Evolutionary conservation across 2,888 invertebrate species (phyloP).

Genomic region (Drosophila limbata): DNA sequence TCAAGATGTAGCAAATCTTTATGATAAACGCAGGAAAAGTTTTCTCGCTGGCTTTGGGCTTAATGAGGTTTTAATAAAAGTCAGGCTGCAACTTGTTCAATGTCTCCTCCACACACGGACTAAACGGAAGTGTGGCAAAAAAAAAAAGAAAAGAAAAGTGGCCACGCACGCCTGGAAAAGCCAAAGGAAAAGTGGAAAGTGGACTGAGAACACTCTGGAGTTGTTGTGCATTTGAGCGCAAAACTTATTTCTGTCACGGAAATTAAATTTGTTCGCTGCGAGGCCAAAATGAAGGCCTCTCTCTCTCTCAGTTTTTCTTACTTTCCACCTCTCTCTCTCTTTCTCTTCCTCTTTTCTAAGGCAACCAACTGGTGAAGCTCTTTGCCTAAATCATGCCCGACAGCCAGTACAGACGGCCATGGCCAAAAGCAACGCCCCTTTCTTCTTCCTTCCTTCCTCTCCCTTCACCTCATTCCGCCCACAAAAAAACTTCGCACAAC

Average conservation of each 20-base stretch:
- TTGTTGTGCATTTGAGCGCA: slow-evolving; percentile 80
- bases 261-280: slow-evolving; percentile 79
- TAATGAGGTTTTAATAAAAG: slow-evolving; percentile 82
- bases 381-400: slow-evolving; percentile 80
- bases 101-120: slow-evolving; percentile 15
- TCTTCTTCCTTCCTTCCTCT: slow-evolving; percentile 2
- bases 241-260: slow-evolving; percentile 82
- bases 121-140: slow-evolving; percentile 24
- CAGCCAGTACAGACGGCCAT: slow-evolving; percentile 52
- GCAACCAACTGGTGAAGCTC: slow-evolving; percentile 42
- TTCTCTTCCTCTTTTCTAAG: neutral
- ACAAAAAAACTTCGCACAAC: slow-evolving; percentile 69
- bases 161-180: slow-evolving; percentile 64
- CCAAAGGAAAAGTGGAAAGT: slow-evolving; percentile 12
- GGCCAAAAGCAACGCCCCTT: slow-evolving; percentile 28
- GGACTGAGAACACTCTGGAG: slow-evolving; percentile 25
- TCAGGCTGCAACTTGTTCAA: slow-evolving; percentile 62
- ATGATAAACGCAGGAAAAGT: slow-evolving; percentile 60
- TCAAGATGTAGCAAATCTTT: slow-evolving; percentile 44
- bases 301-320: neutral
- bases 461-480: neutral
- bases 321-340: slow-evolving; percentile 10
- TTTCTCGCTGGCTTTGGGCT: slow-evolving; percentile 66
- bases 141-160: slow-evolving; percentile 51
- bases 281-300: slow-evolving; percentile 66